Conservation (phyloP, 1,140 invertebrate genomes). For the Wiebesia pumilae region DNA sequence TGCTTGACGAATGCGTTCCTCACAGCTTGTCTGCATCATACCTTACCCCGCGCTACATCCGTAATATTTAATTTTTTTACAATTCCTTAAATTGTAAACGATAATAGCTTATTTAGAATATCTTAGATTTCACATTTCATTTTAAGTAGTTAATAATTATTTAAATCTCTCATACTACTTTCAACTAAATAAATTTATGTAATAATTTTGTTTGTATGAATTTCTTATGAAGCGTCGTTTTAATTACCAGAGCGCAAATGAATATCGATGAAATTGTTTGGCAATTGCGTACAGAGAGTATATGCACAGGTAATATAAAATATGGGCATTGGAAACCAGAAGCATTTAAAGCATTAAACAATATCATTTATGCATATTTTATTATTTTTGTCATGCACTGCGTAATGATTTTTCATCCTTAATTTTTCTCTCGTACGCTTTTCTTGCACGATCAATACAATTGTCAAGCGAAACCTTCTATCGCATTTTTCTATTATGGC, state of each 20-base stretch:
- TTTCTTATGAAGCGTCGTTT: not conserved
- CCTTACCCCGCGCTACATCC: not conserved
- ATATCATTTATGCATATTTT: not conserved
- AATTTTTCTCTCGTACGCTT: not conserved
- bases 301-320: not conserved
- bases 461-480: not conserved
- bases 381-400: slow-evolving; percentile 26
- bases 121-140: too few relatives aligned
- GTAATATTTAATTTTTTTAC: slow-evolving; percentile 8
- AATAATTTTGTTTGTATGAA: not conserved
- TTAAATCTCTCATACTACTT: too few relatives aligned
- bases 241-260: not conserved
- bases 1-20: slow-evolving; percentile 25
- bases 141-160: too few relatives aligned
- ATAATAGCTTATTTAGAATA: too few relatives aligned
- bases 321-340: too few relatives aligned
- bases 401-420: not conserved
- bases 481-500: not conserved
- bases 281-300: too few relatives aligned
- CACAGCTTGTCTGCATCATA: slow-evolving; percentile 19
- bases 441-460: slow-evolving; percentile 17
- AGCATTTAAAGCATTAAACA: not conserved
- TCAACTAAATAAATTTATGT: not conserved
- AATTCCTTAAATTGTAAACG: not conserved
- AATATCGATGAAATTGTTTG: not conserved